Conservation (phyloP, 2,888 invertebrate genomes). For the Netelia inedita region DNA sequence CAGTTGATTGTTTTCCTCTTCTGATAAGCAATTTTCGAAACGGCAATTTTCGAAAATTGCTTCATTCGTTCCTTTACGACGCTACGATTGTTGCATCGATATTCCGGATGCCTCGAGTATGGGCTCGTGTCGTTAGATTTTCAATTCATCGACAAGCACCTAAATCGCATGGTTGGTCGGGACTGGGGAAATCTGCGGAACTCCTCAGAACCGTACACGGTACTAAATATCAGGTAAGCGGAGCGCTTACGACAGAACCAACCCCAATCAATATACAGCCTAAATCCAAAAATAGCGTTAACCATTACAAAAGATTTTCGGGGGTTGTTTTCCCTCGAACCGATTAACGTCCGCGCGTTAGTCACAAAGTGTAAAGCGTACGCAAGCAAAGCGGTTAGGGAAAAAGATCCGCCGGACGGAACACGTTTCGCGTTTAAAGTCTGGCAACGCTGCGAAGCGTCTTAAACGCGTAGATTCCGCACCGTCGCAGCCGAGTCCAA, state of each 20-base stretch:
- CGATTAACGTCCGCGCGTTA: background rate
- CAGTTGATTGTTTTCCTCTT: too few species aligned
- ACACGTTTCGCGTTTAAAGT: background rate
- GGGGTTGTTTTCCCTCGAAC: background rate
- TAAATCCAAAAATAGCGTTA: background rate
- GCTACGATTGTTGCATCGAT: background rate
- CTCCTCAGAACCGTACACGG: too few species aligned
- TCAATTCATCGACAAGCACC: background rate
- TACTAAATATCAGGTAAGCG: too few species aligned
- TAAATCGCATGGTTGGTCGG: background rate
- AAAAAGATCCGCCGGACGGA: background rate
- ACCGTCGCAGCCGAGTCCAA: conserved; percentile 72
- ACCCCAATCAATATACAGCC: too few species aligned
- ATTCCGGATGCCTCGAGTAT: background rate
- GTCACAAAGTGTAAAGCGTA: background rate
- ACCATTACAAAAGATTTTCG: background rate
- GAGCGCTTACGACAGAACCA: too few species aligned
- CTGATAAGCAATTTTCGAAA: too few species aligned
- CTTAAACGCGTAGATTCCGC: conserved; percentile 78
- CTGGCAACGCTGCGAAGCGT: conserved; percentile 74
- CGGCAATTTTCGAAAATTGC: too few species aligned
- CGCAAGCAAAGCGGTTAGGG: background rate
- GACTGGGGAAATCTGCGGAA: too few species aligned
- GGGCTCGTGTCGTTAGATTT: background rate
- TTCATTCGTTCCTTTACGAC: background rate